Base-by-base conservation (phyloP, 2,113 vertebrate species). In the Xiphias gladius region DNA sequence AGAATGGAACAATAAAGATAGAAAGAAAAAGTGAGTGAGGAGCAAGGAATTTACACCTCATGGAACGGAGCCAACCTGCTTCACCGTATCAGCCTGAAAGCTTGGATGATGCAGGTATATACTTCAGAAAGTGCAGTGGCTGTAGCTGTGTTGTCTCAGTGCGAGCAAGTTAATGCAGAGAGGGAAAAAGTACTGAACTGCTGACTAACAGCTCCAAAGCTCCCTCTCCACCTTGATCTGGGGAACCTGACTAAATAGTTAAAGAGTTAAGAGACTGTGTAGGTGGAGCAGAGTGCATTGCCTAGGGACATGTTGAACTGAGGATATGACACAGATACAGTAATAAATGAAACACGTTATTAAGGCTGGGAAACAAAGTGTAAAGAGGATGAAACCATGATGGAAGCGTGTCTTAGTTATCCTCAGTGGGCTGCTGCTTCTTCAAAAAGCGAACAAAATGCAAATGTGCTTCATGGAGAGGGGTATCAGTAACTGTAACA, bases 271-370 rank as follows among this genome's bases (percentile, higher is more conserved):
- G 64, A 71, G 68, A 78, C 37, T 55, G 67, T 76, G 64, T 55
- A 77, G 35, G 68, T 74, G 59, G 58, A 84, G 61, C 73, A 55
- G 64, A 77, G 76, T 74, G 78, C 71, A 54, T 35, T 32, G 68
- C 72, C 79, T 24, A 35, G 26, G 69, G 68, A 81, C 78, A 67
- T 50, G 57, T 64, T 65, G 37, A 78, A 78, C 30, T 68, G 43
- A 30, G 14, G 39, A 67, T 61, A 83, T 80, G 80, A 71, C 70
- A 55, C 48, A 28, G 70, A 82, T 80, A 65, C 4, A 6, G 32
- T 35, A 35, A 48, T 73, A 83, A 85, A 73, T 63, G 32, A 82
- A 84, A 73, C 26, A 22, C 75, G 61, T 84, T 88, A 82, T 82
- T 84, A 71, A 63, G 63, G 82, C 63, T 28, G 43, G 14, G 50